Evolutionary conservation across 2,113 vertebrate genomes (phyloP), one percentile per base, ranked within the genome.

Genomic region (Pelobates fuscus): DNA sequence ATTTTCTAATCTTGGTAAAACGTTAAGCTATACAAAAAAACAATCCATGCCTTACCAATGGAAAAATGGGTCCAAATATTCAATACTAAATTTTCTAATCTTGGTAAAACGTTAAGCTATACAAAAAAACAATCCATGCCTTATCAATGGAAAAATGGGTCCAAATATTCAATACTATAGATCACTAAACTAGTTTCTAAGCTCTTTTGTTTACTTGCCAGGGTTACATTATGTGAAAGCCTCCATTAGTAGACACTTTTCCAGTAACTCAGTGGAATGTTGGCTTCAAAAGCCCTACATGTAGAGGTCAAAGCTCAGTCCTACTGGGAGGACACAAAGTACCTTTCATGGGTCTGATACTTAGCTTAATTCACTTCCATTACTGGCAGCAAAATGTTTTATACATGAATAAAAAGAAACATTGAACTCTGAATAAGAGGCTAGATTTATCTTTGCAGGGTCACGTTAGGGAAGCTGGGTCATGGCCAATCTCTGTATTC

Each of bases 341-440:
- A 77, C 73, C 64, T 24, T 18, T 43, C 67, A 44, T 55, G 43
- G 46, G 65, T 80, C 1, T 52, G 67, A 52, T 1, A 62, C 37
- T 49, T 41, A 80, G 52, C 64, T 77, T 52, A 41, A 80, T 82
- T 80, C 18, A 49, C 21, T 59, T 79, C 52, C 71, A 32, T 17
- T 25, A 57, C 49, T 70, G 27, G 49, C 52, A 78, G 68, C 66
- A 77, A 57, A 65, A 71, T 29, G 5, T 3, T 71, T 71, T 69
- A 29, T 41, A 29, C 64, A 68, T 21, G 37, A 81, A 76, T 0
- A 0, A 75, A 60, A 67, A 77, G n/a, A 25, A 54, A 41, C 54
- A 2, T 0, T 30, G 41, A 74, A 12, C 29, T 18, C 12, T 11
- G 30, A 70, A 46, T 21, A 68, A 66, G 29, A 3, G 58, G 44